Conservation (phyloP, 1,140 invertebrate species). For the Melipona quadrifasciata region DNA sequence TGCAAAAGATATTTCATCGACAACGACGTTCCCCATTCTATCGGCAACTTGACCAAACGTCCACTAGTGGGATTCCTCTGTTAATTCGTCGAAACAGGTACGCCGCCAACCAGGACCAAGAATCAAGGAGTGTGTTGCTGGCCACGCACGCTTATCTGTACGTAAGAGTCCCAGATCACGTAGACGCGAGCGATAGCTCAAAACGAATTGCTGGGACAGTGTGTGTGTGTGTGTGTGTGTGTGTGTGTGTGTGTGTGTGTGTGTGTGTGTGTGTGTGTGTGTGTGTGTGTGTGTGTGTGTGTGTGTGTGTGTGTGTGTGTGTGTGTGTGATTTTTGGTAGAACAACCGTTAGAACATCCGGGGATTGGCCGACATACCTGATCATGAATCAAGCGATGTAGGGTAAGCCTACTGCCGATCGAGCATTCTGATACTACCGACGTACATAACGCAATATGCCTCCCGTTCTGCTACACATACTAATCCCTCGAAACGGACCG, state of each 20-base stretch:
- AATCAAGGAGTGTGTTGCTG: neutral
- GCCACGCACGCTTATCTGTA: neutral
- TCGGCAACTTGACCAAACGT: neutral
- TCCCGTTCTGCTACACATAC: conserved; percentile 39
- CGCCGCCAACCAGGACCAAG: too few species aligned
- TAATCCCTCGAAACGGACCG: conserved; percentile 63
- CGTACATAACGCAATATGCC: conserved; percentile 61
- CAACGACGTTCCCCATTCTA: too few species aligned
- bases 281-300: too few species aligned
- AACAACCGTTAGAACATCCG: conserved; percentile 18
- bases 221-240: neutral
- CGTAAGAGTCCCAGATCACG: conserved; percentile 23
- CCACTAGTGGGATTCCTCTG: neutral
- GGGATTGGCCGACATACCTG: conserved; percentile 45
- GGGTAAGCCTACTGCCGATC: conserved; percentile 62
- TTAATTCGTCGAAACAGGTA: neutral
- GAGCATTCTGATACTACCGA: conserved; percentile 50
- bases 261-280: too few species aligned
- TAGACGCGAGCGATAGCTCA: conserved; percentile 22
- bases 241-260: too few species aligned
- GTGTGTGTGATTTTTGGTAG: conserved; percentile 44
- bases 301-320: too few species aligned
- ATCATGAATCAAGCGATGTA: conserved; percentile 57
- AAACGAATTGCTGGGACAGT: conserved; percentile 33
- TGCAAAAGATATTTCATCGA: too few species aligned